Evolutionary conservation across 1,140 invertebrate genomes (phyloP).

Genomic region (Phocides pigmalion): DNA sequence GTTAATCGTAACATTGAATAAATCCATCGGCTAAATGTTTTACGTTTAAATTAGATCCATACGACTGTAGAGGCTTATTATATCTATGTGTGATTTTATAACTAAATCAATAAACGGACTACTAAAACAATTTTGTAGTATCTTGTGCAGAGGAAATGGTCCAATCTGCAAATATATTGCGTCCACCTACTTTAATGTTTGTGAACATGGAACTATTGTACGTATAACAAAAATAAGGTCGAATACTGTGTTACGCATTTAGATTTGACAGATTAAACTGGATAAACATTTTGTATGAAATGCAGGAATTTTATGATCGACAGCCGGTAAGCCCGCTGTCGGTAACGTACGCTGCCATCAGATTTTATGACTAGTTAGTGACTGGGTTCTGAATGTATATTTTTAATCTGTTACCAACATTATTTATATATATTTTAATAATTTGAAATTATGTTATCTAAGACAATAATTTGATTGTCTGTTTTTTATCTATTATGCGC

Average conservation of each 20-base stretch:
- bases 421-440: too few species aligned
- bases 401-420: too few species aligned
- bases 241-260: conserved; percentile 3
- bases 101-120: too few species aligned
- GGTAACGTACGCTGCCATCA: too few species aligned
- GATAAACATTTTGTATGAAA: not conserved
- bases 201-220: not conserved
- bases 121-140: too few species aligned
- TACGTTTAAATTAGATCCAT: conserved; percentile 8
- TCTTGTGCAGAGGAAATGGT: not conserved
- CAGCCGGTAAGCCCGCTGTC: not conserved
- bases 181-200: not conserved
- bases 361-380: not conserved
- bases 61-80: too few species aligned
- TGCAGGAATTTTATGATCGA: not conserved
- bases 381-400: too few species aligned
- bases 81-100: too few species aligned
- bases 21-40: not conserved
- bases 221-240: not conserved
- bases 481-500: too few species aligned
- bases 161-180: not conserved
- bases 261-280: conserved; percentile 1
- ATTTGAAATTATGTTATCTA: too few species aligned
- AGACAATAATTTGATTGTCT: too few species aligned
- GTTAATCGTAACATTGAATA: conserved; percentile 3